Base-by-base conservation (phyloP, 2,888 invertebrate species). In the Odontocerum albicorne region DNA sequence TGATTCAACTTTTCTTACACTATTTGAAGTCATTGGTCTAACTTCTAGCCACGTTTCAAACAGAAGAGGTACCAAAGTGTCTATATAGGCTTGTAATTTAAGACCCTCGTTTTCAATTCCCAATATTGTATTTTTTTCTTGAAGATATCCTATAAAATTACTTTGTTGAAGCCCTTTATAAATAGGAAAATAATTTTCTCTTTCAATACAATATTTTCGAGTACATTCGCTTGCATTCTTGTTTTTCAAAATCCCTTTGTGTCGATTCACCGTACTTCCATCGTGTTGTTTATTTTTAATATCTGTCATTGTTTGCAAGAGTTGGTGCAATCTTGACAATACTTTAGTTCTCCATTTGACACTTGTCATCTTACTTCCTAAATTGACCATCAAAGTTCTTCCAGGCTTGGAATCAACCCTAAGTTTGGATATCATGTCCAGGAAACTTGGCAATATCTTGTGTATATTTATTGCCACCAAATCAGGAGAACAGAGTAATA, bases 31-130 rank as follows among this genome's bases (percentile, higher is more conserved):
- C 57, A 67, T 73, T 3, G 89, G 86, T 42, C 83, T 77, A 10
- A 86, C 87, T 76, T 94, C 94, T 17, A 90, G 69, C 92, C 93
- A 94, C 44, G 88, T 88, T 68, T 92, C 91, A 67, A 88, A 81
- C 50, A 94, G 75, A 17, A 94, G 72, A 1, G 92, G 90, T 72
- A 92, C 77, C 39, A 93, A 72, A 27, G 83, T 81, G 56, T 81
- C 75, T 21, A 86, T 75, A 67, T 90, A 88, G 44, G 77, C 77
- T 50, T 79, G 74, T 54, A 90, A 78, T 60, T 73, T 74, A 33
- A 73, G 73, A 2, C 72, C 72, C 62, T 76, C 73, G 66, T 80
- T 73, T 13, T 75, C 64, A 49, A 66, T 55, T 17, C 61, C 50
- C 2, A 63, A 61, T 6, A 63, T 61, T 39, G 72, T 71, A 56